phyloP scores from a whole-genome alignment of 2,113 vertebrate species.

The Tetraodon nigroviridis region DNA sequence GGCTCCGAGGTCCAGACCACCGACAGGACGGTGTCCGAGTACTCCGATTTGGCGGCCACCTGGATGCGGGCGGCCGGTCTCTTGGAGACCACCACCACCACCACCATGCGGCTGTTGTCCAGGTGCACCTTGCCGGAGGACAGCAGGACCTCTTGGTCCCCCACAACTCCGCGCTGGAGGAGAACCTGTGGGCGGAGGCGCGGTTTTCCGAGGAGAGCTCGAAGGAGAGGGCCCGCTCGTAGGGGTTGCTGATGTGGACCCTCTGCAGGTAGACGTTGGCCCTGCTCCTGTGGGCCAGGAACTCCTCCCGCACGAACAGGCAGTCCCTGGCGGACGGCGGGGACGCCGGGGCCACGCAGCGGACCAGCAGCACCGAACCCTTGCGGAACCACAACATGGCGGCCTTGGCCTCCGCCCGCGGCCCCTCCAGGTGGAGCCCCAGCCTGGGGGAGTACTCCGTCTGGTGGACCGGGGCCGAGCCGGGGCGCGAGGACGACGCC shows the following conservation, averaged over 20 bases:
- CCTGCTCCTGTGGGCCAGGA: conserved; percentile 86
- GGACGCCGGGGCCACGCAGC: conserved; percentile 70
- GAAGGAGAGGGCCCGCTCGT: conserved; percentile 73
- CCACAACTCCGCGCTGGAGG: conserved; percentile 77
- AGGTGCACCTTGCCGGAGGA: conserved; percentile 79
- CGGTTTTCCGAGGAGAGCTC: conserved; percentile 64
- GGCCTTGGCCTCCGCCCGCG: conserved; percentile 71
- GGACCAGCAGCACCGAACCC: conserved; percentile 79
- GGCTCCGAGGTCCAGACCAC: conserved; percentile 83
- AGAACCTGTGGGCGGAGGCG: conserved; percentile 70
- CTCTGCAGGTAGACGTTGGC: conserved; percentile 87
- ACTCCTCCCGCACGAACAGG: conserved; percentile 84
- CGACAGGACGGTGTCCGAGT: conserved; percentile 81
- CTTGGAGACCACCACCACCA: conserved; percentile 85
- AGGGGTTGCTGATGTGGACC: conserved; percentile 85
- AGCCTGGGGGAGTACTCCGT: conserved; percentile 79
- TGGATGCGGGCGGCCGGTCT: conserved; percentile 79
- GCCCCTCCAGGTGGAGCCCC: conserved; percentile 68
- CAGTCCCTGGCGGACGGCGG: conserved; percentile 76
- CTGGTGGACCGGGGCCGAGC: conserved; percentile 71
- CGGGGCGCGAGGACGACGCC: conserved; percentile 66
- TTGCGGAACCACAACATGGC: conserved; percentile 79
- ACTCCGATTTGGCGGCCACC: conserved; percentile 80
- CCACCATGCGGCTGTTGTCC: conserved; percentile 72
- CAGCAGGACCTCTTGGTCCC: conserved; percentile 83